A percentile compares a stretch with the other conserved stretches of the same genome.
These are phyloP conservation scores for Tragelaphus oryx DNA, from an alignment of 2,797 vertebrate genomes.

Conservation along the genomic window DNA sequence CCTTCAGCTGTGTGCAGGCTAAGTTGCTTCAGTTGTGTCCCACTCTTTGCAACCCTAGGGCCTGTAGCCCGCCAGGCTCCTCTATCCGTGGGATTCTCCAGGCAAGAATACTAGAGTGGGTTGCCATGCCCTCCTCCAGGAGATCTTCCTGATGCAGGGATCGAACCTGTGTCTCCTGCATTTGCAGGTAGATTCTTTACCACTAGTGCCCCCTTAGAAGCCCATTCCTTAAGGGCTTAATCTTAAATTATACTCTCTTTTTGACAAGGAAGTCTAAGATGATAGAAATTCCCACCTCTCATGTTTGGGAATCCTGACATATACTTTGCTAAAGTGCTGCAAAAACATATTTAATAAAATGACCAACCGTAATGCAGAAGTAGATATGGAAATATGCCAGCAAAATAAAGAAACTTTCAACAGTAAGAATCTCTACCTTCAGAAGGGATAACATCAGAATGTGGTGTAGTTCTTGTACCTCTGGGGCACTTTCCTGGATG, in stretches of 20 bases:
- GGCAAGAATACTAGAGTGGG: not conserved
- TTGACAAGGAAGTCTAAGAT: not conserved
- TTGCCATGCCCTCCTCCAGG: not conserved
- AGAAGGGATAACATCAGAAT: not conserved
- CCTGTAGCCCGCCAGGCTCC: not conserved
- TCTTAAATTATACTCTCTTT: not conserved
- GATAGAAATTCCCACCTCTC: not conserved
- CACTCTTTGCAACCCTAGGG: not conserved
- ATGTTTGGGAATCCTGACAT: not conserved
- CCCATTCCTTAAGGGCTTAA: not conserved
- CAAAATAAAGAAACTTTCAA: not conserved
- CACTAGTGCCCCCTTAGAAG: not conserved
- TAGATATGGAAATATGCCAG: not conserved
- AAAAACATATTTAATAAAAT: conserved; percentile 2
- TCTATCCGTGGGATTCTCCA: not conserved
- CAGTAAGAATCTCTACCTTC: not conserved
- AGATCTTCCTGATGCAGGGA: not conserved
- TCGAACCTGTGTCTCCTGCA: not conserved
- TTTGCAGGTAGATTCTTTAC: not conserved
- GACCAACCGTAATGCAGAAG: not conserved
- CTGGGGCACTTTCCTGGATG: not conserved
- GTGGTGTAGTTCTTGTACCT: not conserved
- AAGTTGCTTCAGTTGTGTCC: not conserved
- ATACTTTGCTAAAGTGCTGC: not conserved
- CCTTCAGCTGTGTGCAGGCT: not conserved